Evolutionary conservation across 2,113 vertebrate species (phyloP).

Genomic region (Ahaetulla prasina): DNA sequence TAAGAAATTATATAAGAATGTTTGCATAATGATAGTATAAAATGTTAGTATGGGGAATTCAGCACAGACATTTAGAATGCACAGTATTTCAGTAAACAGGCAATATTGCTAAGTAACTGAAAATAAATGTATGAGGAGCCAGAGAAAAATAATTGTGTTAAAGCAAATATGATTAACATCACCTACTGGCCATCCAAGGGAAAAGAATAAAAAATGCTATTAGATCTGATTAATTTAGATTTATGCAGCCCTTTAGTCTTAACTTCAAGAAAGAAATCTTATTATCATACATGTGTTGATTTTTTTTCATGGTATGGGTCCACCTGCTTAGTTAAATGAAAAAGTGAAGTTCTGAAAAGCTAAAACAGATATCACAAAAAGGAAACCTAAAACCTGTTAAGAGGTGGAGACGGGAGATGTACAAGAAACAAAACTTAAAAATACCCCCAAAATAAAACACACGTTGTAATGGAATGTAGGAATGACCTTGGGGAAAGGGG

Average conservation of each 20-base stretch:
- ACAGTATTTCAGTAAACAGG: neutral
- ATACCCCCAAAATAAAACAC: neutral
- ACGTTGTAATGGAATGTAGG: neutral
- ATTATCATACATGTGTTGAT: neutral
- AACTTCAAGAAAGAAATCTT: neutral
- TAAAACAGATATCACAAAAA: neutral
- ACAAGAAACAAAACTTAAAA: neutral
- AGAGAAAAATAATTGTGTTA: neutral
- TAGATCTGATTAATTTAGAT: neutral
- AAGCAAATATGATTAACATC: neutral
- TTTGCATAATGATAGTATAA: neutral
- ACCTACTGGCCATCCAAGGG: neutral
- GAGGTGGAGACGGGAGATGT: neutral
- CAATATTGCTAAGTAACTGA: neutral
- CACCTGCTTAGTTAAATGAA: neutral
- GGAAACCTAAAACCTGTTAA: neutral
- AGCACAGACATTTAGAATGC: neutral
- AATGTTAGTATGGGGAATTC: neutral
- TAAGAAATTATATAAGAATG: neutral
- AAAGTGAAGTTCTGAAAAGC: neutral
- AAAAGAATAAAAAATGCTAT: neutral
- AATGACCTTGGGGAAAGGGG: neutral
- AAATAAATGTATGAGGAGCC: neutral
- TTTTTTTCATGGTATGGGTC: neutral
- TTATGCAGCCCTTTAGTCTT: neutral